Evolutionary conservation across 1,140 invertebrate genomes (phyloP), one percentile per base, ranked within the genome.

Genomic region (Protaetia brevitarsis): DNA sequence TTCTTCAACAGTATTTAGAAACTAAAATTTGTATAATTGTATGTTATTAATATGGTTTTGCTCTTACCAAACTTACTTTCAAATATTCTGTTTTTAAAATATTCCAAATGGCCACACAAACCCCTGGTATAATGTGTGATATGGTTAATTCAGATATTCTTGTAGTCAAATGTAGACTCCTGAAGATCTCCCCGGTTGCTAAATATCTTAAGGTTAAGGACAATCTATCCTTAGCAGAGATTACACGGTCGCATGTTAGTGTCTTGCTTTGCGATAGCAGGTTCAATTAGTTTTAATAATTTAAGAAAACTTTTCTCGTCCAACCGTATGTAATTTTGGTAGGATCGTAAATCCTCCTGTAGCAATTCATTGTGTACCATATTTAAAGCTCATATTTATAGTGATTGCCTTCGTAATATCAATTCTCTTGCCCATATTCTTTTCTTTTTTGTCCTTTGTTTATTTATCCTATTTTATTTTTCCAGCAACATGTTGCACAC

Each of bases 251-350:
- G 45, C 13, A 51, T 2, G 21, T 51, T 51, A 19, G 45, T 51
- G 21, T 51, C 6, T 51, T 51, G 45, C 21, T 51, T 51, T 19
- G 45, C 2, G 21, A 51, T 51, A 19, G 13, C 21, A 23, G 13
- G 45, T 16, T 23, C 45, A 51, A 51, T 51, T 51, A 51, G 21
- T 19, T 51, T 51, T 16, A 51, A 19, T 51, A 51, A 51, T 16
- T 51, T 51, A 34, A 2, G 1, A 34, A 34, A 34, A 34, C 2
- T 34, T n/a, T n/a, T n/a, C n/a, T n/a, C n/a, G n/a, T n/a, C n/a
- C n/a, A n/a, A n/a, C n/a, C n/a, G n/a, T n/a, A n/a, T n/a, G n/a
- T n/a, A n/a, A 34, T 11, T 34, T 34, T 34, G 31, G 31, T 34
- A 34, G 5, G 31, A 34, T 34, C 5, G 31, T n/a, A 34, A 34